Conservation (phyloP, 2,888 invertebrate species). For the Chouioia cunea region DNA sequence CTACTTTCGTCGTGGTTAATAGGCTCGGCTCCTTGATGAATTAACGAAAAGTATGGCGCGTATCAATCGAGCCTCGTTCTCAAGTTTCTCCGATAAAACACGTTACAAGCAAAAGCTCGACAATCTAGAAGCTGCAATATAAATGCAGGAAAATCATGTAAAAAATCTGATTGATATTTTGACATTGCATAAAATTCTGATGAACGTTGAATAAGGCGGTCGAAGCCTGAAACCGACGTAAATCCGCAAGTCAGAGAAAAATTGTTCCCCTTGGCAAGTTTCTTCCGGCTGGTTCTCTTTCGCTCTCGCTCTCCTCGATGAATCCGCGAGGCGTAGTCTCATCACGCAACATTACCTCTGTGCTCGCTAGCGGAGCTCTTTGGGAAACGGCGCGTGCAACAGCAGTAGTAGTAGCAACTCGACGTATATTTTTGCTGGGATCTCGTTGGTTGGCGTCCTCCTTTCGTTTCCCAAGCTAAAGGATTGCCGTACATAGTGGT, state of each 20-base stretch:
- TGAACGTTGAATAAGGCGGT: too few species aligned
- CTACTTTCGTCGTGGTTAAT: slow-evolving; percentile 43
- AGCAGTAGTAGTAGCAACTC: slow-evolving; percentile 17
- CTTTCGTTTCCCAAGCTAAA: slow-evolving; percentile 31
- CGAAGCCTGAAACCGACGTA: too few species aligned
- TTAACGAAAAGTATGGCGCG: neutral
- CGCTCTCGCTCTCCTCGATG: slow-evolving; percentile 59
- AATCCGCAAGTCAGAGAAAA: slow-evolving; percentile 3
- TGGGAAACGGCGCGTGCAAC: slow-evolving; percentile 10
- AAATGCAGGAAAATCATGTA: too few species aligned
- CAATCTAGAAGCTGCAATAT: too few species aligned
- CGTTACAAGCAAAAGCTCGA: too few species aligned
- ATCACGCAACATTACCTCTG: slow-evolving; percentile 67
- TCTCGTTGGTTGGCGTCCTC: slow-evolving; percentile 38
- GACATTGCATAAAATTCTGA: too few species aligned
- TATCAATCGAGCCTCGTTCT: too few species aligned
- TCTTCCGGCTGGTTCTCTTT: slow-evolving; percentile 46
- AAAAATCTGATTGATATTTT: too few species aligned
- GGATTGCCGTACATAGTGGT: slow-evolving; percentile 40
- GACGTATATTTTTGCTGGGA: slow-evolving; percentile 27
- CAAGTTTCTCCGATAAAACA: too few species aligned
- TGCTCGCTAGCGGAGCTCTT: slow-evolving; percentile 8
- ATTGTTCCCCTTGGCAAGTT: neutral
- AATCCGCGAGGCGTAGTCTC: slow-evolving; percentile 65
- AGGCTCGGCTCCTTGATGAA: slow-evolving; percentile 33